Evolutionary conservation across 2,113 vertebrate species (phyloP).

Genomic region (Phrynosoma platyrhinos): DNA sequence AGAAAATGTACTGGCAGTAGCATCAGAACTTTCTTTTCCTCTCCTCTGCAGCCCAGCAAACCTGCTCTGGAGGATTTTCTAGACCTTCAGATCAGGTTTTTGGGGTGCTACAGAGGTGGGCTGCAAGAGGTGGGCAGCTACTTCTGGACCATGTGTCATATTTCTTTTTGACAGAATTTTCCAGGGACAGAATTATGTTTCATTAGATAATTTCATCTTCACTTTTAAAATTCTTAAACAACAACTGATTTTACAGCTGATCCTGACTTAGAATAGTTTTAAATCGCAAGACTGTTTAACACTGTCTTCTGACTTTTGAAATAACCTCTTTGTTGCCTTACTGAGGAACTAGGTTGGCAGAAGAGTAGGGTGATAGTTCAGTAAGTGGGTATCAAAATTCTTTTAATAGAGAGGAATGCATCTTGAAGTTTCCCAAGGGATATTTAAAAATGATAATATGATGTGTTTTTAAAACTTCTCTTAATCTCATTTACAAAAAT

Average conservation of each 20-base stretch:
- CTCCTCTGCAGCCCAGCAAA: too few species aligned
- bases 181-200: not conserved
- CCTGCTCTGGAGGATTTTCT: too few species aligned
- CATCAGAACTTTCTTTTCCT: too few species aligned
- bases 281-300: not conserved
- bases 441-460: not conserved
- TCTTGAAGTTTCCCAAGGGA: not conserved
- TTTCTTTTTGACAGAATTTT: not conserved
- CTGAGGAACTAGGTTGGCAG: not conserved
- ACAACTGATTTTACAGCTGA: not conserved
- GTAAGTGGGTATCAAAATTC: not conserved
- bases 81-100: too few species aligned
- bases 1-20: too few species aligned
- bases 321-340: not conserved
- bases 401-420: not conserved
- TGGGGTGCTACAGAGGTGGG: too few species aligned
- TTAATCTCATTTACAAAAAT: not conserved
- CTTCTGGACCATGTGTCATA: not conserved
- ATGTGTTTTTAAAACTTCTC: not conserved
- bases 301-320: not conserved
- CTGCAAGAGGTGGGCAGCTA: too few species aligned
- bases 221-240: not conserved
- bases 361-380: not conserved
- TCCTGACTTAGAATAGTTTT: not conserved
- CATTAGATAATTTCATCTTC: not conserved